A percentile compares a stretch with the other conserved stretches of the same genome.
Conservation (phyloP, 2,888 invertebrate species). For the Oxycera nigricornis region DNA sequence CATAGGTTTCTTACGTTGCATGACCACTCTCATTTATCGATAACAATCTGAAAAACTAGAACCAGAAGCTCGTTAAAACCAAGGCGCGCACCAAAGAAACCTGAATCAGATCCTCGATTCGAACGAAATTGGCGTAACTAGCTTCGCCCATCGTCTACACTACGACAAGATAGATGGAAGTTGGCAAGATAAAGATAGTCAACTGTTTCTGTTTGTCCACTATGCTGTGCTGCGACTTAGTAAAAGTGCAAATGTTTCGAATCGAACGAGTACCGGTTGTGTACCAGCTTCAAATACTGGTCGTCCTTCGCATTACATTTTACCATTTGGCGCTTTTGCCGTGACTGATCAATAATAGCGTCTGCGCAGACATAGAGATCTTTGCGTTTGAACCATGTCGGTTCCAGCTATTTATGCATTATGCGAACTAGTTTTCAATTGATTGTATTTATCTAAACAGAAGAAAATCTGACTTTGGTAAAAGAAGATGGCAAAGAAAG, state of each 20-base stretch:
- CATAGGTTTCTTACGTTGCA: background rate
- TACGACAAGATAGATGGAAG: background rate
- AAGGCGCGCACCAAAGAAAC: slow-evolving; percentile 26
- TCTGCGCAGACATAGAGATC: background rate
- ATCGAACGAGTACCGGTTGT: slow-evolving; percentile 23
- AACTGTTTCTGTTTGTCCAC: background rate
- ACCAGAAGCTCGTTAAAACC: slow-evolving; percentile 20
- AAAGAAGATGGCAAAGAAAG: no score
- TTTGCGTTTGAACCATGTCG: background rate
- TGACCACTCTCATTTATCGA: background rate
- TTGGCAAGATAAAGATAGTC: background rate
- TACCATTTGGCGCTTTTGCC: slow-evolving; percentile 25
- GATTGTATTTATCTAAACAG: no score
- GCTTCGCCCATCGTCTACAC: background rate
- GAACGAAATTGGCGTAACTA: background rate
- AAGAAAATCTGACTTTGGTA: no score
- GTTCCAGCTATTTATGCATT: background rate
- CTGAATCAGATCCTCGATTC: slow-evolving; percentile 23
- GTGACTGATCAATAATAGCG: slow-evolving; percentile 16
- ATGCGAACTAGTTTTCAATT: background rate
- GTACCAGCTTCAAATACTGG: slow-evolving; percentile 16
- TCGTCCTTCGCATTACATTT: slow-evolving; percentile 34
- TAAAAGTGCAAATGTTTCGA: slow-evolving; percentile 33
- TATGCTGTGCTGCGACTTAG: background rate
- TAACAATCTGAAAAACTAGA: slow-evolving; percentile 17